Base-by-base conservation (phyloP, 2,797 vertebrate genomes). In the Limnodromus scolopaceus region DNA sequence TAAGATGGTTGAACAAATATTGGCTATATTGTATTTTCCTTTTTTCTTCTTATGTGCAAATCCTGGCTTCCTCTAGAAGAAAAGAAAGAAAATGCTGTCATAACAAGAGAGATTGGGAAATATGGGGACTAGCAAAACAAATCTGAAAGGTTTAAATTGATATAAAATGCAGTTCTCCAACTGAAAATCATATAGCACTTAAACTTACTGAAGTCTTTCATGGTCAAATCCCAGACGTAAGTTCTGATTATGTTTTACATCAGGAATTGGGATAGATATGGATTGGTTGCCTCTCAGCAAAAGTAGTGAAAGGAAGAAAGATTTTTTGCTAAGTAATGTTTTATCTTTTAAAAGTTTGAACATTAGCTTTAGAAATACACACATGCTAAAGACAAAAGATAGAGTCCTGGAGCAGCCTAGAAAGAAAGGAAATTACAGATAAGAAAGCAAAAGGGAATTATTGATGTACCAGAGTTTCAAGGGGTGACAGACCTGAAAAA, bases 391-490 rank as follows among this genome's bases (percentile, higher is more conserved):
- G 24, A 38, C 45, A 88, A 78, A 89, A 74, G 36, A 27, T 7
- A 20, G 45, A 85, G 30, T 57, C 30, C 54, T 78, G 65, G 11
- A 58, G 19, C 54, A 81, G 19, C 16, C 41, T 39, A 68, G 27
- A 87, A 87, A 43, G 28, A 68, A 76, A 69, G 24, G 32, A 83
- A 87, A 60, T 58, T 65, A 27, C 10, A 88, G 38, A 49, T 78
- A 86, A 86, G 75, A 75, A 89, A 87, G 23, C 8, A 83, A 92
- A 92, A 82, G 14, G n/a, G 17, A 84, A 76, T 76, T 94, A 78
- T 22, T 78, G 69, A 89, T 83, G n/a, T 39, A 58, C 16, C 24
- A 72, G 57, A 69, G 9, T 70, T 89, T 61, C 0, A 0, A 86
- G 13, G 38, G 9, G 17, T 76, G 70, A 55, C 36, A 84, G 66